Conservation (phyloP, 2,113 vertebrate species). For the Onychostruthus taczanowskii region DNA sequence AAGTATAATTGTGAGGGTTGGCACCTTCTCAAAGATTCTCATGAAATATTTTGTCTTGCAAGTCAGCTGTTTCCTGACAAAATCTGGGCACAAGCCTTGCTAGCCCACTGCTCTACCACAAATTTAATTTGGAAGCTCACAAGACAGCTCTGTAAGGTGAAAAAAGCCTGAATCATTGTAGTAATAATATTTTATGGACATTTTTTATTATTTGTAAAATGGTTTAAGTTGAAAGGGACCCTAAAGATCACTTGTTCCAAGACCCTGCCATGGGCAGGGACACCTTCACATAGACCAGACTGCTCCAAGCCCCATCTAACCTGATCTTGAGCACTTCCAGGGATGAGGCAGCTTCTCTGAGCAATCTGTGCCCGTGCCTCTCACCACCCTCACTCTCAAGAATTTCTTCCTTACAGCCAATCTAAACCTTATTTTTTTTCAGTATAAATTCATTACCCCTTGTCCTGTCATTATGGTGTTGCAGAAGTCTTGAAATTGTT, state of each 20-base stretch:
- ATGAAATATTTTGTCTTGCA: slow-evolving; percentile 1
- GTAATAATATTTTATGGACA: not conserved
- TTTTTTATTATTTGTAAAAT: not conserved
- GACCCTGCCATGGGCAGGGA: not conserved
- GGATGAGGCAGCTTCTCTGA: not conserved
- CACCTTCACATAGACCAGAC: not conserved
- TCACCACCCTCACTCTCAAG: not conserved
- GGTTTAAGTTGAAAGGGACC: not conserved
- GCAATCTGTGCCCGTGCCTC: not conserved
- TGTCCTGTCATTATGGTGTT: not conserved
- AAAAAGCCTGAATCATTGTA: not conserved
- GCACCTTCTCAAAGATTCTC: not conserved
- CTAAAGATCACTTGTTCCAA: not conserved
- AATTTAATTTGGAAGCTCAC: not conserved
- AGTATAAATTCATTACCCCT: not conserved
- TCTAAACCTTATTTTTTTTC: not conserved
- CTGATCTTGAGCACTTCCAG: not conserved
- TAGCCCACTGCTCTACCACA: not conserved
- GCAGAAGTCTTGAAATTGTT: not conserved
- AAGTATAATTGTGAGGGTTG: not conserved
- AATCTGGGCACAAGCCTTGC: not conserved
- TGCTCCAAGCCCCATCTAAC: not conserved
- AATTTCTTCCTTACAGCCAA: not conserved
- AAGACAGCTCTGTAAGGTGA: not conserved
- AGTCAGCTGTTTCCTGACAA: not conserved